These are phyloP conservation scores for Agrilus mali DNA, from an alignment of 2,888 invertebrate species.

Conservation along the genomic window DNA sequence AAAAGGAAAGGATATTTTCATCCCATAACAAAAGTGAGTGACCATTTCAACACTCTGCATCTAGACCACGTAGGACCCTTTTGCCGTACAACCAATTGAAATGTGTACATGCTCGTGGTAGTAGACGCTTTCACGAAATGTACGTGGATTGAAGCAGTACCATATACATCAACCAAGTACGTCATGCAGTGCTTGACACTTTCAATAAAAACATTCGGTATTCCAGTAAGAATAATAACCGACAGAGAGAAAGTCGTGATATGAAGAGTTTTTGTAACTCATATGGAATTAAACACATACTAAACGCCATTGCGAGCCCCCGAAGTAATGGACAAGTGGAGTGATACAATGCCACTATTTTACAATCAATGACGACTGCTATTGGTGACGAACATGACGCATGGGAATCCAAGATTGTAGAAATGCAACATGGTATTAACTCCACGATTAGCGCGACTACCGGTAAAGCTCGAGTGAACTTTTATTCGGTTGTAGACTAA, in stretches of 20 bases:
- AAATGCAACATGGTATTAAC: neutral
- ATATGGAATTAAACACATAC: neutral
- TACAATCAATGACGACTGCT: neutral
- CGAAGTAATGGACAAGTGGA: neutral
- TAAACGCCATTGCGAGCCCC: neutral
- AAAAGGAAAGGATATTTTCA: conserved; percentile 12
- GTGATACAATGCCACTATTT: neutral
- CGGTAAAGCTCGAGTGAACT: neutral
- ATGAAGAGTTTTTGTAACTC: conserved; percentile 6
- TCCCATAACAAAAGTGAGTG: conserved; percentile 4
- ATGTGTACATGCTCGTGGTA: conserved; percentile 3
- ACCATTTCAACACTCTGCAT: conserved; percentile 7
- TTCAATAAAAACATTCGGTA: conserved; percentile 6
- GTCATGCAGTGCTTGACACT: conserved; percentile 1
- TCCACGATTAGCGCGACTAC: neutral
- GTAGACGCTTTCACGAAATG: conserved; percentile 6
- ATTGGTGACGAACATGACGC: neutral
- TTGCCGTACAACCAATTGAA: neutral
- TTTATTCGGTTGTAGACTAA: neutral
- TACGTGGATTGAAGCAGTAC: neutral
- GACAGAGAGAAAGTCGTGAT: conserved; percentile 1
- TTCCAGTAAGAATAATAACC: conserved; percentile 3
- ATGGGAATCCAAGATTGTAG: neutral
- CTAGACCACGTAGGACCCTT: conserved; percentile 8
- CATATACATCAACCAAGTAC: neutral